Conservation (phyloP, 2,797 vertebrate species). For the Antennarius maculatus region DNA sequence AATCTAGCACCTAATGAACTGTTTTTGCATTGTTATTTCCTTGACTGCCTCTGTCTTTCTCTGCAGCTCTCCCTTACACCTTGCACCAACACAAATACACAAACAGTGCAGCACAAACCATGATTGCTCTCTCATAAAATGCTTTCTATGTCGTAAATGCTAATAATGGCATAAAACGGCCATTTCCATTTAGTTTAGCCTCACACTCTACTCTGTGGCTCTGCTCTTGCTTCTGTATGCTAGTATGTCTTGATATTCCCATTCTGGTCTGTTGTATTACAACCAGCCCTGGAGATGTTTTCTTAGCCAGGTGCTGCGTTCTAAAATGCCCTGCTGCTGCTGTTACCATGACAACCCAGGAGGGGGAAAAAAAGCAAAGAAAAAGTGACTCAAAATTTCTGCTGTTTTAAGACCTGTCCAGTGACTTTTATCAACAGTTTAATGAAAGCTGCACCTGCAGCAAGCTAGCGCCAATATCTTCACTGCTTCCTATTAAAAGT, state of each 20-base stretch:
- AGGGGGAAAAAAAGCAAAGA: constrained; percentile 9
- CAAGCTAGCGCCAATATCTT: constrained; percentile 26
- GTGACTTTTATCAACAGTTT: constrained; percentile 57
- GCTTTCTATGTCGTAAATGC: constrained; percentile 38
- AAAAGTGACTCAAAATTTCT: constrained; percentile 49
- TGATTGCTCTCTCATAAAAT: constrained; percentile 45
- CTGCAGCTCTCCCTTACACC: neutral
- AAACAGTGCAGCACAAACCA: constrained; percentile 8
- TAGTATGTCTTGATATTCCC: constrained; percentile 53
- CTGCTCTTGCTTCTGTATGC: constrained; percentile 36
- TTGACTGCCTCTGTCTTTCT: constrained; percentile 8
- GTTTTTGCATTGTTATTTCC: constrained; percentile 19
- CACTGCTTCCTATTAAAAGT: constrained; percentile 20
- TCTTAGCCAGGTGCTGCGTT: constrained; percentile 57
- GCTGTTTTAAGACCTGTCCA: constrained; percentile 44
- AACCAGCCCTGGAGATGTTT: constrained; percentile 54
- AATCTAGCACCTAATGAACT: constrained; percentile 10
- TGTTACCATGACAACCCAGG: constrained; percentile 78
- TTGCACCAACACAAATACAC: constrained; percentile 1
- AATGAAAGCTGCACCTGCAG: constrained; percentile 64
- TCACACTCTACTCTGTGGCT: constrained; percentile 25
- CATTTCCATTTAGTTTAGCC: constrained; percentile 38
- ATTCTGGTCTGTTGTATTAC: constrained; percentile 46
- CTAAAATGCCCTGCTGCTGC: constrained; percentile 68
- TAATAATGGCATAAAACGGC: constrained; percentile 48